A percentile compares a stretch with the other conserved stretches of the same genome.
Conservation (phyloP, 1,140 invertebrate genomes). For the Branchinecta lindahli region DNA sequence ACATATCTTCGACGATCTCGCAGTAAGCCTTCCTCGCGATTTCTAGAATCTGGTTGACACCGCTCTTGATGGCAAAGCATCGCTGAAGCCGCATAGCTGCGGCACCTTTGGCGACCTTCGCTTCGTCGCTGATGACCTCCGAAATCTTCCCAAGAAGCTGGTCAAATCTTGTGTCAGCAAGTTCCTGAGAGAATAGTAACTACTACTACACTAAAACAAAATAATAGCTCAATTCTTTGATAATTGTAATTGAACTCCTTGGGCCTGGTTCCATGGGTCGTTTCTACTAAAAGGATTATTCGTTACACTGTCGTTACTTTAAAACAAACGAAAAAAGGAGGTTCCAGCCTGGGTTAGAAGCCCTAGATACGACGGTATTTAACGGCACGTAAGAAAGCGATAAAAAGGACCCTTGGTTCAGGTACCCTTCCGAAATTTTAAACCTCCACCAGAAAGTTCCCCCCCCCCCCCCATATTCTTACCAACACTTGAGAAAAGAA, state of each 20-base stretch:
- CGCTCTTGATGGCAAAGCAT: conserved; percentile 64
- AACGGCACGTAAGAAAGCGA: too few relatives aligned
- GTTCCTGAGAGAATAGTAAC: not conserved
- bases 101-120: conserved; percentile 44
- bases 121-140: conserved; percentile 53
- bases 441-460: too few relatives aligned
- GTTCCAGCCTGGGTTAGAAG: too few relatives aligned
- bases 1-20: conserved; percentile 59
- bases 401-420: too few relatives aligned
- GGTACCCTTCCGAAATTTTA: too few relatives aligned
- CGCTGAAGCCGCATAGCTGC: conserved; percentile 51
- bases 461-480: too few relatives aligned
- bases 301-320: too few relatives aligned
- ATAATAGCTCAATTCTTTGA: conserved; percentile 15
- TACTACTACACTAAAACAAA: not conserved
- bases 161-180: conserved; percentile 21
- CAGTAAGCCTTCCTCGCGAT: conserved; percentile 57
- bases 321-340: too few relatives aligned
- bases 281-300: too few relatives aligned
- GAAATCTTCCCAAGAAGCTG: conserved; percentile 46
- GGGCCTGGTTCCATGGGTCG: conserved; percentile 28
- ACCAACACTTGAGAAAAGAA: too few relatives aligned
- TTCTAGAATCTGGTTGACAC: conserved; percentile 56
- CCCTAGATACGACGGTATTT: too few relatives aligned
- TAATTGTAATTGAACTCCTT: not conserved